Evolutionary conservation across 1,140 invertebrate genomes (phyloP).

Genomic region (Lerema accius): DNA sequence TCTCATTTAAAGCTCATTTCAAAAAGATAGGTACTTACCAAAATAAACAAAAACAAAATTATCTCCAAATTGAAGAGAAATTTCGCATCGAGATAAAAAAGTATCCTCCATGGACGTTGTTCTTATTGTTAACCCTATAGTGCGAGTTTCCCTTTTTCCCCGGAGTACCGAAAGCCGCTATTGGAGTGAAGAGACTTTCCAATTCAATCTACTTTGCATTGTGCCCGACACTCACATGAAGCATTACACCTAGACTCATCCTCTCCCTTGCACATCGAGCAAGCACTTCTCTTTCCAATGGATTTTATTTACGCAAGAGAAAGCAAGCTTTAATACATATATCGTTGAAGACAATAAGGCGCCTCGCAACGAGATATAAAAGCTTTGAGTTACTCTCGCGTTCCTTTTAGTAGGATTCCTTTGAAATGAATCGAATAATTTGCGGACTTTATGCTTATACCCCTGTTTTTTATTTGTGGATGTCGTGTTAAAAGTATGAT

Average conservation of each 20-base stretch:
- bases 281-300: slow-evolving; percentile 73
- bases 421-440: slow-evolving; percentile 82
- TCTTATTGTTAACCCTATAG: slow-evolving; percentile 72
- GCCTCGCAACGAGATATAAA: slow-evolving; percentile 77
- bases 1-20: too few species aligned
- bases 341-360: slow-evolving; percentile 78
- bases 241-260: slow-evolving; percentile 73
- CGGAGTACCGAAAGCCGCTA: slow-evolving; percentile 63
- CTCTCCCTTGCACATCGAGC: slow-evolving; percentile 63
- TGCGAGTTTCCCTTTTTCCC: slow-evolving; percentile 59
- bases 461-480: slow-evolving; percentile 63
- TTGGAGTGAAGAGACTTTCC: slow-evolving; percentile 71
- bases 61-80: slow-evolving; percentile 37
- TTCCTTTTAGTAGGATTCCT: slow-evolving; percentile 79
- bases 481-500: slow-evolving; percentile 62
- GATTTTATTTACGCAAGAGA: slow-evolving; percentile 81
- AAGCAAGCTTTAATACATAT: slow-evolving; percentile 80
- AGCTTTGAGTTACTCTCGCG: slow-evolving; percentile 79
- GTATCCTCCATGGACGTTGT: slow-evolving; percentile 51
- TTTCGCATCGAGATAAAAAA: slow-evolving; percentile 36
- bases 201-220: slow-evolving; percentile 82
- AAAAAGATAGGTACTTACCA: too few species aligned
- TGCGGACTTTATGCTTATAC: slow-evolving; percentile 73
- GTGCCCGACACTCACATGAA: slow-evolving; percentile 75
- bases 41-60: slow-evolving; percentile 38